Evolutionary conservation across 2,888 invertebrate species (phyloP), one percentile per base, ranked within the genome.

Genomic region (Zonitis immaculata): DNA sequence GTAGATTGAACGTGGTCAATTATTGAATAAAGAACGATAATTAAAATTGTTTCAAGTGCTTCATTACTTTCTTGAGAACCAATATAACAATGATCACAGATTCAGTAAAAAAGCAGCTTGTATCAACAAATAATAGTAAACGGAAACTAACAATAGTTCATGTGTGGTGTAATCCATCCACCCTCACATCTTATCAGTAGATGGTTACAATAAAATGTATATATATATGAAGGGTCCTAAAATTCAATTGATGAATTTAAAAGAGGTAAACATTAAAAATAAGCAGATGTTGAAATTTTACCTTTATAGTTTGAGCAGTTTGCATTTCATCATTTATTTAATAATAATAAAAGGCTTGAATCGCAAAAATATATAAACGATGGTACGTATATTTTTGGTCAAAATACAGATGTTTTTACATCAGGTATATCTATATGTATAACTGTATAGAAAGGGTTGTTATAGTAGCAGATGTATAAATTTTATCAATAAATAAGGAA

Each of bases 171-270:
- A 59, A 56, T 58, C 61, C 59, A 62, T 63, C 63, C 67, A 62
- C 66, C 66, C 66, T 66, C 64, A 57, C 52, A 57, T 52, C 61
- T 66, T 66, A 66, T 66, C 65, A 64, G 57, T 49, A 49, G 45
- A 54, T 60, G 61, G 59, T 6, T 39, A 39, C 20, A 39, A 39
- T 58, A 57, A 57, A n/a, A n/a, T n/a, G n/a, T n/a, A n/a, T n/a
- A n/a, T n/a, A n/a, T 56, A 55, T 49, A 56, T 51, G 54, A 58
- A 63, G 59, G 62, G 65, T 14, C 35, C 32, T n/a, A 8, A 16
- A 39, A 20, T 20, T 39, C 39, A 39, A 39, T 39, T 39, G 39
- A 39, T 20, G 12, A 20, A 39, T 39, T 6, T 39, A 18, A 14
- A 35, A 39, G 39, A 39, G 39, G 39, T 39, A 39, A 39, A 39